Evolutionary conservation across 2,113 vertebrate species (phyloP).

Genomic region (Mobula hypostoma): DNA sequence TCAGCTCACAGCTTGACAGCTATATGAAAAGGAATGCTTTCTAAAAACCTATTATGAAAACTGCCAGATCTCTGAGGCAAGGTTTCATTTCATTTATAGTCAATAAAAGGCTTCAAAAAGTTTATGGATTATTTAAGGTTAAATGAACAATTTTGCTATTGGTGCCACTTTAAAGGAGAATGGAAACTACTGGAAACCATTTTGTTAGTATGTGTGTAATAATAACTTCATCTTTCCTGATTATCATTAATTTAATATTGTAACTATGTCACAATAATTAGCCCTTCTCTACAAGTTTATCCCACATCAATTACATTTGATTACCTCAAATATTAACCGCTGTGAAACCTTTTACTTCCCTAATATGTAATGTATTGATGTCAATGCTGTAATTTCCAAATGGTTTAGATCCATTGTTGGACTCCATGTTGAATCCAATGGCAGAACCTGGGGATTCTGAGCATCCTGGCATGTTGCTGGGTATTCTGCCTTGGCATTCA

Average conservation of each 20-base stretch:
- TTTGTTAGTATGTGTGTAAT: background rate
- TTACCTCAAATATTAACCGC: background rate
- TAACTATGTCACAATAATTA: background rate
- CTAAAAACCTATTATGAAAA: conserved; percentile 32
- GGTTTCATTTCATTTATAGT: background rate
- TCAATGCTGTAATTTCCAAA: background rate
- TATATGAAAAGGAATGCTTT: conserved; percentile 19
- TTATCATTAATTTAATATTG: background rate
- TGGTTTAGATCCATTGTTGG: too few species aligned
- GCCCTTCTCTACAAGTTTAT: background rate
- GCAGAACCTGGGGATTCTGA: too few species aligned
- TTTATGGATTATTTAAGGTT: background rate
- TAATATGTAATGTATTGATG: background rate
- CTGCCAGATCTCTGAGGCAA: background rate
- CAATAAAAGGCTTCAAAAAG: background rate
- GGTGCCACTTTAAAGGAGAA: background rate
- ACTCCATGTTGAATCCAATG: too few species aligned
- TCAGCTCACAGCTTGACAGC: background rate
- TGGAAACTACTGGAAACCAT: background rate
- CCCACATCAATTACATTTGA: background rate
- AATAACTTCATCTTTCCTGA: background rate
- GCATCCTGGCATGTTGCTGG: too few species aligned
- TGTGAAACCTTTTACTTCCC: background rate
- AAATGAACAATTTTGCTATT: background rate
- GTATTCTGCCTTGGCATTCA: too few species aligned